Evolutionary conservation across 2,113 vertebrate species (phyloP).

Genomic region (Centropristis striata): DNA sequence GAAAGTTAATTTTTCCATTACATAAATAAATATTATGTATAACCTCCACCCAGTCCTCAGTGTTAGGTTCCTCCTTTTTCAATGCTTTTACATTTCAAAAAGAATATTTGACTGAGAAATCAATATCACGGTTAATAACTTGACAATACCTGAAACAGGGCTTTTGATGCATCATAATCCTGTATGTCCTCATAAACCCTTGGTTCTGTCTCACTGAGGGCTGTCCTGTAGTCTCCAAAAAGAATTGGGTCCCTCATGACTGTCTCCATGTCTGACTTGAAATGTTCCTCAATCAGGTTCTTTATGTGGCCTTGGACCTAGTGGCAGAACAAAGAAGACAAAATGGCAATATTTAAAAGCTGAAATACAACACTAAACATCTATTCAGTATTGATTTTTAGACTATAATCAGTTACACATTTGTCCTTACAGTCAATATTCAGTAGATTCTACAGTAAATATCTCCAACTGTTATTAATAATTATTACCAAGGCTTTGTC

Average conservation of each 20-base stretch:
- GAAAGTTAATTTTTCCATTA: too few relatives aligned
- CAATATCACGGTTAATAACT: neutral
- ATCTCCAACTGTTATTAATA: neutral
- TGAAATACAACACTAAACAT: neutral
- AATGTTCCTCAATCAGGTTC: constrained; percentile 87
- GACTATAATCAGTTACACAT: neutral
- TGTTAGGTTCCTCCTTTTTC: too few relatives aligned
- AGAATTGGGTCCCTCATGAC: constrained; percentile 93
- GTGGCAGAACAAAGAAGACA: neutral
- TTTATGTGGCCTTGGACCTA: constrained; percentile 92
- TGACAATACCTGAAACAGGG: constrained; percentile 90
- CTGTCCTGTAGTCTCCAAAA: constrained; percentile 94
- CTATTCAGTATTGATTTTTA: neutral
- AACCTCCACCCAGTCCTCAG: too few relatives aligned
- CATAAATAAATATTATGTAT: too few relatives aligned
- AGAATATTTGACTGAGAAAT: neutral
- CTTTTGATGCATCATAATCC: constrained; percentile 93
- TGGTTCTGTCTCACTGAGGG: constrained; percentile 88
- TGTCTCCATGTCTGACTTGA: constrained; percentile 82
- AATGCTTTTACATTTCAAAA: neutral
- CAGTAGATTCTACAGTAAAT: neutral
- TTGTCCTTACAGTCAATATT: neutral
- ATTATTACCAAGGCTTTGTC: constrained; percentile 91
- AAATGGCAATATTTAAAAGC: neutral
- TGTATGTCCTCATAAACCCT: constrained; percentile 95